Evolutionary conservation across 2,113 vertebrate species (phyloP), one percentile per base, ranked within the genome.

Genomic region (Tachysurus vachellii): DNA sequence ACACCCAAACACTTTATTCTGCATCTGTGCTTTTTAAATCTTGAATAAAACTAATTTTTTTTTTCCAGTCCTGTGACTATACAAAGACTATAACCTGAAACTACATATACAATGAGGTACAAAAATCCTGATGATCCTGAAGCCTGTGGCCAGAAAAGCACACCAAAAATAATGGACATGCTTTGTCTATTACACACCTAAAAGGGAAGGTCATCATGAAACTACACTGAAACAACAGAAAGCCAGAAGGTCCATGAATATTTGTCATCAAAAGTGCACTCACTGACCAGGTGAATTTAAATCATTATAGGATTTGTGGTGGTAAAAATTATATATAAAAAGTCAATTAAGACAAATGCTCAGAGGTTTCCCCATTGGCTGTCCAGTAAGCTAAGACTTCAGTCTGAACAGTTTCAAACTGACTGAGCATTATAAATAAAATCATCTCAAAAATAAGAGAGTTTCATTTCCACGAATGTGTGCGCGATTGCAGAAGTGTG

Each of bases 391-490:
- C 26, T 1, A 50, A 50, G 13, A 57, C 53, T 56, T 56, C n/a
- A 2, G 1, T 57, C n/a, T 23, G 8, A 73, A 23, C 64, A 70
- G n/a, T 66, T 86, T 66, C n/a, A 64, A 2, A 44, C 17, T 28
- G 47, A 44, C 54, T 9, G 19, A 85, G 13, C 9, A 11, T 76
- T 76, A 76, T 61, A 76, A 68, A 47, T 53, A 68, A 9, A 19
- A 79, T 47, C 21, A 57, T 56, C 47, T 26, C 17, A 59, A 77
- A 71, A 70, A 86, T 59, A 14, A 47, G 14, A 86, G 31, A 50
- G 76, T 53, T 81, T 80, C 16, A 86, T 21, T 81, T 81, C 85
- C 85, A 79, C n/a, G 44, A 64, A 79, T 31, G 44, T 23, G 28
- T 57, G 50, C 17, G 12, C 54, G 68, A 21, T 86, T 56, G 47